These are phyloP conservation scores for Macquaria australasica DNA, from an alignment of 2,113 vertebrate genomes.

Conservation along the genomic window DNA sequence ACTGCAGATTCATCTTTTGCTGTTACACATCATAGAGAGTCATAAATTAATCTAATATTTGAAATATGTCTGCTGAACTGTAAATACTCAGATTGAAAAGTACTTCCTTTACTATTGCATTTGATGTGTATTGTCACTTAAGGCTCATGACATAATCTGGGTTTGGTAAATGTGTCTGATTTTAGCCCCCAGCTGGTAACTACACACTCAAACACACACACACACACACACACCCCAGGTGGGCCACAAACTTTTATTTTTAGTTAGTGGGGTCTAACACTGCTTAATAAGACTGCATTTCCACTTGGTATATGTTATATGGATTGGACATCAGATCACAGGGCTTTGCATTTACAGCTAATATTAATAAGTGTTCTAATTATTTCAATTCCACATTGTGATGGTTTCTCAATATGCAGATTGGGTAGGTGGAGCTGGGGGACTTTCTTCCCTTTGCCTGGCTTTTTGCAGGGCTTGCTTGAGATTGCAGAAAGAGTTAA, in stretches of 20 bases:
- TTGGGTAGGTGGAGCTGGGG: background rate
- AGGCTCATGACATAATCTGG: background rate
- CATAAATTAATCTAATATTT: constrained; percentile 32
- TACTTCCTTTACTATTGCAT: background rate
- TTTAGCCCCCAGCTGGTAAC: background rate
- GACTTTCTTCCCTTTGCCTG: background rate
- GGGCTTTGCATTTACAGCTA: background rate
- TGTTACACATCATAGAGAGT: constrained; percentile 15
- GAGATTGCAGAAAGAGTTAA: background rate
- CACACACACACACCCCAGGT: too few relatives aligned
- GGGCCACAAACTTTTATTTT: too few relatives aligned
- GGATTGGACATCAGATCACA: background rate
- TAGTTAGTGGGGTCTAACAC: too few relatives aligned
- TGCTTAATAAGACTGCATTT: too few relatives aligned
- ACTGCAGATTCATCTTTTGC: constrained; percentile 38
- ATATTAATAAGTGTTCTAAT: background rate
- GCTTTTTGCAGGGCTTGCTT: background rate
- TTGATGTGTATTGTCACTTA: background rate
- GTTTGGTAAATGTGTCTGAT: background rate
- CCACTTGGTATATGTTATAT: background rate
- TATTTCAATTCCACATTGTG: background rate
- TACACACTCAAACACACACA: too few relatives aligned
- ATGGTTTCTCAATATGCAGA: background rate
- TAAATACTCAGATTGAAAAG: background rate
- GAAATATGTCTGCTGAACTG: constrained; percentile 10